Evolutionary conservation across 1,140 invertebrate genomes (phyloP).

Genomic region (Monochamus saltuarius): DNA sequence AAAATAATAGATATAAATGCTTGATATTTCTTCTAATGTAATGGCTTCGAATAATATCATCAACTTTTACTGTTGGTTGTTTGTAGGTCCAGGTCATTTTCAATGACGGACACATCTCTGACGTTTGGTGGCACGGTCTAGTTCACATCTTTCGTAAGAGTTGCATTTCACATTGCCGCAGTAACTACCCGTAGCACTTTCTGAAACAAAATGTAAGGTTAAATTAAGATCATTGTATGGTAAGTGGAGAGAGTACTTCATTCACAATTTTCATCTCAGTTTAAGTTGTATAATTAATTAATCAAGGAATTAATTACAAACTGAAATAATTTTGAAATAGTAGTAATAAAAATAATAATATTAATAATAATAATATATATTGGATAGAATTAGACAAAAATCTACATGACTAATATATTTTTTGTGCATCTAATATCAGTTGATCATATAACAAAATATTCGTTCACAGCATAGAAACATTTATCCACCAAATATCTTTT

Average conservation of each 20-base stretch:
- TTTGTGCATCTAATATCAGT: background rate
- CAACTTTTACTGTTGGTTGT: background rate
- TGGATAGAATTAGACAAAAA: no score
- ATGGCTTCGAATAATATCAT: background rate
- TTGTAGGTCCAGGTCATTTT: slow-evolving; percentile 1
- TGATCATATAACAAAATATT: background rate
- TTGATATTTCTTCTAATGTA: background rate
- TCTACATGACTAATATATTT: no score
- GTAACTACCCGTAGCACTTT: slow-evolving; percentile 58
- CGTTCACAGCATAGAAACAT: no score
- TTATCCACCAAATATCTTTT: background rate
- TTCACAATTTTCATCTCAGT: no score
- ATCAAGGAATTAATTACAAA: no score
- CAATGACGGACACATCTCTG: slow-evolving; percentile 65
- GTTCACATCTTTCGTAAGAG: slow-evolving; percentile 65
- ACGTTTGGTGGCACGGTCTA: slow-evolving; percentile 63
- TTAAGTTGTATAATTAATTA: no score
- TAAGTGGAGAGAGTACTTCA: no score
- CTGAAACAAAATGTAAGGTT: slow-evolving; percentile 42
- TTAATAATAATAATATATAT: slow-evolving; percentile 1
- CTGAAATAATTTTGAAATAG: no score
- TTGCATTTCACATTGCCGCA: slow-evolving; percentile 70
- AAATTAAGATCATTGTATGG: no score
- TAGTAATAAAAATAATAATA: slow-evolving; percentile 1
- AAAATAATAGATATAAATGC: background rate